Base-by-base conservation (phyloP, 2,113 vertebrate genomes). In the Actenoides hombroni region DNA sequence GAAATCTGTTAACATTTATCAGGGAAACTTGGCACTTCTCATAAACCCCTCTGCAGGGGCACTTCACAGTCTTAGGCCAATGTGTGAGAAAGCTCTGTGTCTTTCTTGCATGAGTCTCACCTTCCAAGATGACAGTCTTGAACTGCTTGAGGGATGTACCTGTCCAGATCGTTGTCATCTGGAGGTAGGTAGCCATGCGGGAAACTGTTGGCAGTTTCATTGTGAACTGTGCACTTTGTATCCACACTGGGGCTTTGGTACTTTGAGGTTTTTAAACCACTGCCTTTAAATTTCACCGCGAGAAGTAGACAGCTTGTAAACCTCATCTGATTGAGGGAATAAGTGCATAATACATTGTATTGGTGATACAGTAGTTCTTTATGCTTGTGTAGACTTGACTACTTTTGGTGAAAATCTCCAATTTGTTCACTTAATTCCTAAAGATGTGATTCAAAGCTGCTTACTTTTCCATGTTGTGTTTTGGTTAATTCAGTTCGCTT, bases 321-420 rank as follows among this genome's bases (percentile, higher is more conserved):
- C 19, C 44, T 57, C 6, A 35, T 2, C 31, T 31, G 10, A 2
- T 10, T 19, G 49, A 69, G 49, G 35, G 25, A 10, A 42, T 39
- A 25, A 33, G 14, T 8, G 2, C 5, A 0, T 25, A 19, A n/a
- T n/a, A 5, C 20, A 6, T 61, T 5, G 7, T 18, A 4, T 1
- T 13, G 20, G 29, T 16, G 33, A 25, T 14, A 6, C 15, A 19
- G 8, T 39, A 18, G 7, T 67, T 46, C 60, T 67, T 56, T 4
- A 54, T 16, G 33, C 4, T 59, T 46, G 13, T 17, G 23, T 33
- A 51, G 42, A 12, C 15, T 39, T 84, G 60, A 26, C 48, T 71
- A 0, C 10, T 60, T 79, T 14, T 59, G 48, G 16, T 82, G 61
- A 51, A 91, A 82, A 37, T 18, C 7, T 26, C 18, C 21, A 2